These are phyloP conservation scores for Hydrotaea diabolus DNA, from an alignment of 2,888 invertebrate genomes.

Conservation along the genomic window DNA sequence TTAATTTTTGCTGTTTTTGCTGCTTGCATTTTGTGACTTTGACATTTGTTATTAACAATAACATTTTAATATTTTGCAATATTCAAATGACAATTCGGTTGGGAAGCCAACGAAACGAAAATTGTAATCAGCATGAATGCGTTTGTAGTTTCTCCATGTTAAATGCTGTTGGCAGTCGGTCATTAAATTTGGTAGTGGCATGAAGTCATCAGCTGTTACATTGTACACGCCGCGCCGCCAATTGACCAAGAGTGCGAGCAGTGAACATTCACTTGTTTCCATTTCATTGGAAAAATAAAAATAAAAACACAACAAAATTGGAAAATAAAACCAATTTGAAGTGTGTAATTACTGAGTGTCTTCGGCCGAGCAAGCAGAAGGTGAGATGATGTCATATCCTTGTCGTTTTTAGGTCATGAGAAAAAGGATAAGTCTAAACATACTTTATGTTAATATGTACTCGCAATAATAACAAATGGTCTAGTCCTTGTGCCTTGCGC, in stretches of 20 bases:
- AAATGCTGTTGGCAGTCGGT: slow-evolving; percentile 5
- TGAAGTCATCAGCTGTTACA: slow-evolving; percentile 36
- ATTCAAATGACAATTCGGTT: slow-evolving; percentile 33
- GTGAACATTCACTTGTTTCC: neutral
- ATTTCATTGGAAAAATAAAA: neutral
- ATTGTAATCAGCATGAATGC: neutral
- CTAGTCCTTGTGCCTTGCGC: neutral
- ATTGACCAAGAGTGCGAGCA: neutral
- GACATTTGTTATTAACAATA: slow-evolving; percentile 8
- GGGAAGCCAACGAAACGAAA: neutral
- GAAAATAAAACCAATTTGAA: neutral
- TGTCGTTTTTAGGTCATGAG: slow-evolving; percentile 45
- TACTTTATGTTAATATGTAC: slow-evolving; percentile 8
- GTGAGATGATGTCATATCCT: slow-evolving; percentile 54
- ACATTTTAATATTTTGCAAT: slow-evolving; percentile 20
- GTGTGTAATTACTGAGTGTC: slow-evolving; percentile 23
- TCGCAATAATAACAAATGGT: neutral
- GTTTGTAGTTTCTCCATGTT: slow-evolving; percentile 9
- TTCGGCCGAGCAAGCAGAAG: too few relatives aligned
- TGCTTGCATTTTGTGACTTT: neutral
- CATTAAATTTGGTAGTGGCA: slow-evolving; percentile 25
- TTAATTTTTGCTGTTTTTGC: neutral
- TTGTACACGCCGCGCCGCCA: slow-evolving; percentile 6
- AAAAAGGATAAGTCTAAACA: slow-evolving; percentile 32
- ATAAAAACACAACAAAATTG: neutral